Evolutionary conservation across 2,797 vertebrate genomes (phyloP), one percentile per base, ranked within the genome.

Genomic region (Anisognathus igniventris): DNA sequence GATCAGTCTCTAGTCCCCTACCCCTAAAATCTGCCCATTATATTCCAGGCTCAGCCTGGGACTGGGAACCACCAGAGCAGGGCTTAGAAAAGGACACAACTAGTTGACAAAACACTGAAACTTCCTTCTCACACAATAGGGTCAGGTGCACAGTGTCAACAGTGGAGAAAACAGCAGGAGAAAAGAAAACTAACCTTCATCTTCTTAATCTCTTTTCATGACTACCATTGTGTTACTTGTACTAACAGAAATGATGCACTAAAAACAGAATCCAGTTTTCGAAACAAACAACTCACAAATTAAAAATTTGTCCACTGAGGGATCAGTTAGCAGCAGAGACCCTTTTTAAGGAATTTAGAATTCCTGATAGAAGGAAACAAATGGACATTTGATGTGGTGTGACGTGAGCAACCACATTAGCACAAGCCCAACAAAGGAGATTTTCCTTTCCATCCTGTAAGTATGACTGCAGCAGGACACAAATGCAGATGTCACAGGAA

Each of bases 91-190:
- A 92, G 62, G 50, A 88, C 67, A 90, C 14, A 67, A 33, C 3
- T 16, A 44, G 88, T 90, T 93, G 62, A 93, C 86, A 90, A 95
- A 96, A 96, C 76, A 94, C 13, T 75, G 78, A 53, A 91, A 86
- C n/a, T 91, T 71, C 76, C n/a, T 64, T 58, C 54, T 83, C 31
- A 15, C 7, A 12, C 56, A 67, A 70, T 0, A 87, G 48, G 12
- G 11, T 42, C 37, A 42, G 71, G 71, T 57, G n/a, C 68, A 80
- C 13, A 81, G 21, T 56, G 62, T 91, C 95, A 95, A 81, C 76
- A 92, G 20, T 44, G n/a, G n/a, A n/a, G n/a, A n/a, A n/a, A n/a
- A n/a, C n/a, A n/a, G 47, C 22, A 77, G 23, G n/a, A 86, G 42
- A 92, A 82, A 75, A 91, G 51, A 80, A 88, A 93, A 83, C 56